Base-by-base conservation (phyloP, 2,888 invertebrate genomes). In the Parnassius glacialis region DNA sequence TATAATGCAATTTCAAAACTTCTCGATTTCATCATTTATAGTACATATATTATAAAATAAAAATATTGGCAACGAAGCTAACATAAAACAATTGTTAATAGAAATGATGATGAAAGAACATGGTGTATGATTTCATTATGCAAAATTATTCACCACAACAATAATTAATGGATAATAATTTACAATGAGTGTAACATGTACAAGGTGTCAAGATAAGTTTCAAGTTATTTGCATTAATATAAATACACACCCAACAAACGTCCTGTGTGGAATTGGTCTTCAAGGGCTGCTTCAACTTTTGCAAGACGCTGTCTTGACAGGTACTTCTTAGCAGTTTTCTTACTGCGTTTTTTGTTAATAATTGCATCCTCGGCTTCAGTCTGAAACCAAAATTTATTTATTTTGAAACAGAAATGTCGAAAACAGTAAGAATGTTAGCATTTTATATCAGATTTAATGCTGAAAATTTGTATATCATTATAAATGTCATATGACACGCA, bases 181-280 rank as follows among this genome's bases (percentile, higher is more conserved):
- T 7, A 34, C 1, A 34, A 13, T 10, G 2, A 9, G 25, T 7
- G 13, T 44, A 13, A 51, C 34, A 44, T 20, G 42, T 52, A 52
- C 0, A 2, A 20, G 20, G 20, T 20, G 20, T 20, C 20, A 10
- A 57, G 12, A 44, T 47, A 42, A 12, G 16, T 55, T 51, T 20
- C 9, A 45, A n/a, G 44, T 16, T 44, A 5, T 20, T 48, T 9
- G 2, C 47, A 45, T 3, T 11, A 10, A 45, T 42, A 41, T 1
- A 11, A 44, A 3, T 25, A 84, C 93, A 86, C 89, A 98, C 98
- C 98, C 81, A 98, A 93, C 75, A 99, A 93, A 86, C 99, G 95
- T 76, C 99, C 99, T 78, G 98, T 97, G 76, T 96, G 95, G 93
- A 99, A 99, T 87, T 99, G 99, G 87, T 99, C 99, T 86, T 98